phyloP scores from a whole-genome alignment of 2,113 vertebrate genomes.

The Cottus gobio region DNA sequence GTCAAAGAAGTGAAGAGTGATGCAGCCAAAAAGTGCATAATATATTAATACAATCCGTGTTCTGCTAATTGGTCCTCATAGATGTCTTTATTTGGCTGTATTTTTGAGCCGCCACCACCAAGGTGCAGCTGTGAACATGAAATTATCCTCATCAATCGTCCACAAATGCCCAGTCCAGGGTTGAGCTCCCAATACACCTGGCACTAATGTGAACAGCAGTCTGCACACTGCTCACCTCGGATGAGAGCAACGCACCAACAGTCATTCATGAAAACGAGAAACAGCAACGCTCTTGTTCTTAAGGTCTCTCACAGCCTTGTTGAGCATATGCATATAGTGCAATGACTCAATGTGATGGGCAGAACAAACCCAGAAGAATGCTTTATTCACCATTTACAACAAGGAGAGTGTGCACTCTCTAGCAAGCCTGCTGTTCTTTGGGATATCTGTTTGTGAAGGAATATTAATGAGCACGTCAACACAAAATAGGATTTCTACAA shows the following conservation, averaged over 20 bases:
- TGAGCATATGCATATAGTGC: neutral
- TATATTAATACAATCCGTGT: slow-evolving; percentile 7
- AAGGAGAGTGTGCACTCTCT: neutral
- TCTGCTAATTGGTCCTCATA: slow-evolving; percentile 21
- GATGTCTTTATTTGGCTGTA: neutral
- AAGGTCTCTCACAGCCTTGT: neutral
- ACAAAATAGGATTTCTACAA: neutral
- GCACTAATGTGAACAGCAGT: neutral
- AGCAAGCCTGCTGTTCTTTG: neutral
- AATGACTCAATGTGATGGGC: slow-evolving; percentile 20
- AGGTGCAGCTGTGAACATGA: slow-evolving; percentile 16
- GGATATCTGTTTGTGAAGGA: neutral
- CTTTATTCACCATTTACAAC: slow-evolving; percentile 5
- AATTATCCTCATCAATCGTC: slow-evolving; percentile 36
- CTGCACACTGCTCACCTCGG: neutral
- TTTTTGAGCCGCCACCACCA: neutral
- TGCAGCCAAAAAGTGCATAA: neutral
- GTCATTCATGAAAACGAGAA: neutral
- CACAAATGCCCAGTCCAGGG: neutral
- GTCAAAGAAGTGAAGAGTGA: slow-evolving; percentile 23
- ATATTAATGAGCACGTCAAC: neutral
- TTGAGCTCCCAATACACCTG: slow-evolving; percentile 17
- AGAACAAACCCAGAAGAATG: neutral
- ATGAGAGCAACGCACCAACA: slow-evolving; percentile 16
- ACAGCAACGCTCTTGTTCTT: neutral